Percentiles rank a stretch among this genome's conserved stretches.
These are phyloP conservation scores for Asarcornis scutulata DNA, from an alignment of 2,113 vertebrate species.

Conservation along the genomic window DNA sequence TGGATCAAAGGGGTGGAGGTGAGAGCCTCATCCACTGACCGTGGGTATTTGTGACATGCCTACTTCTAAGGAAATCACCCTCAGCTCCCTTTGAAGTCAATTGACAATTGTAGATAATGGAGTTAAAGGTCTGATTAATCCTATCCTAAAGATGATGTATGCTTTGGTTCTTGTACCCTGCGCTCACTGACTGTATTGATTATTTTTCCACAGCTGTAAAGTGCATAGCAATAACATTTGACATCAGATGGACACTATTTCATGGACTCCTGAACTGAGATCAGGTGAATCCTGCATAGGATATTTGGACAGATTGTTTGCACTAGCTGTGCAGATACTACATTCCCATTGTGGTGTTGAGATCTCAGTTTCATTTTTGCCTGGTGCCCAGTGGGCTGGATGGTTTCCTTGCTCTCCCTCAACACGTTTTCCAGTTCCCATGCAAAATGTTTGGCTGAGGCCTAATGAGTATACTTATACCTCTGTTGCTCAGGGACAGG, in stretches of 20 bases:
- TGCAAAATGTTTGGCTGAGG: not conserved
- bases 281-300: not conserved
- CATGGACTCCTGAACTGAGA: not conserved
- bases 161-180: not conserved
- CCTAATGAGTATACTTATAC: not conserved
- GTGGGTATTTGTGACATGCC: not conserved
- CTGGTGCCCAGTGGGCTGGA: not conserved
- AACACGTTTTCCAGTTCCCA: not conserved
- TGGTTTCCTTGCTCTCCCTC: not conserved
- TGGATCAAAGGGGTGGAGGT: not conserved
- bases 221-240: not conserved
- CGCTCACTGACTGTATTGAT: not conserved
- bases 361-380: not conserved
- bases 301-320: not conserved
- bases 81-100: not conserved
- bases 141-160: not conserved
- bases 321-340: not conserved
- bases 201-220: not conserved
- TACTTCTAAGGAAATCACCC: not conserved
- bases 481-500: not conserved
- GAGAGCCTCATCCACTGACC: not conserved
- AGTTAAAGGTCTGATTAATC: not conserved
- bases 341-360: not conserved
- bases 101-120: not conserved
- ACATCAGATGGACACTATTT: not conserved